phyloP scores from a whole-genome alignment of 2,888 invertebrate genomes.

The Drosophila prolongata region DNA sequence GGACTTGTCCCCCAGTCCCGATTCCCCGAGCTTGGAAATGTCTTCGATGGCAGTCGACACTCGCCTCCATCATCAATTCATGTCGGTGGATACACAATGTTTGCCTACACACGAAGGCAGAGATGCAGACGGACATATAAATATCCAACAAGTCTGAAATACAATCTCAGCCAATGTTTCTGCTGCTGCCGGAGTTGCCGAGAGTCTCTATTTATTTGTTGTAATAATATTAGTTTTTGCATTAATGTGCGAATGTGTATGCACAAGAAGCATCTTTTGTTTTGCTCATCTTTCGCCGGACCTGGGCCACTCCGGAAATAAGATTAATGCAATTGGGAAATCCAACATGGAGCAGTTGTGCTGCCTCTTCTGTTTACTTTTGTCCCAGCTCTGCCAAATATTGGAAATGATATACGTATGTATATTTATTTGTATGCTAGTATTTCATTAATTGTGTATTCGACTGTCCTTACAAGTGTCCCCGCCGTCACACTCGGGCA shows the following conservation, averaged over 20 bases:
- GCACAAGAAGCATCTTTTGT: conserved; percentile 54
- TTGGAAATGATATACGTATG: conserved; percentile 28
- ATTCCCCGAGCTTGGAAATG: conserved; percentile 12
- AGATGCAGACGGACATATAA: conserved; percentile 18
- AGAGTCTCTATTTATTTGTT: conserved; percentile 57
- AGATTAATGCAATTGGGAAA: conserved; percentile 76
- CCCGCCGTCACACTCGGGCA: conserved; percentile 3
- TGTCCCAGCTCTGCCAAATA: conserved; percentile 30
- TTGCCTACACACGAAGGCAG: conserved; percentile 35
- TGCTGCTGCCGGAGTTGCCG: conserved; percentile 6
- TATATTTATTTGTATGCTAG: conserved; percentile 28
- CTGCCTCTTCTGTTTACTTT: conserved; percentile 28
- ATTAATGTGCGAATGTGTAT: conserved; percentile 65
- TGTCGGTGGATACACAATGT: conserved; percentile 35
- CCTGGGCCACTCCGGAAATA: conserved; percentile 48
- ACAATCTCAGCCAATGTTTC: conserved; percentile 29
- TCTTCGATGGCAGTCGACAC: conserved; percentile 6
- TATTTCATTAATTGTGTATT: conserved; percentile 44
- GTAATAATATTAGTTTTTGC: conserved; percentile 72
- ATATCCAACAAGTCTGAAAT: conserved; percentile 34
- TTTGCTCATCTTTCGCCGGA: conserved; percentile 35
- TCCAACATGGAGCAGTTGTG: conserved; percentile 40
- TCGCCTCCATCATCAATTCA: conserved; percentile 31
- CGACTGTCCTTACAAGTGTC: conserved; percentile 26
- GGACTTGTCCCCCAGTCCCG: neutral